Evolutionary conservation across 2,113 vertebrate species (phyloP).

Genomic region (Grammomys dolichurus): DNA sequence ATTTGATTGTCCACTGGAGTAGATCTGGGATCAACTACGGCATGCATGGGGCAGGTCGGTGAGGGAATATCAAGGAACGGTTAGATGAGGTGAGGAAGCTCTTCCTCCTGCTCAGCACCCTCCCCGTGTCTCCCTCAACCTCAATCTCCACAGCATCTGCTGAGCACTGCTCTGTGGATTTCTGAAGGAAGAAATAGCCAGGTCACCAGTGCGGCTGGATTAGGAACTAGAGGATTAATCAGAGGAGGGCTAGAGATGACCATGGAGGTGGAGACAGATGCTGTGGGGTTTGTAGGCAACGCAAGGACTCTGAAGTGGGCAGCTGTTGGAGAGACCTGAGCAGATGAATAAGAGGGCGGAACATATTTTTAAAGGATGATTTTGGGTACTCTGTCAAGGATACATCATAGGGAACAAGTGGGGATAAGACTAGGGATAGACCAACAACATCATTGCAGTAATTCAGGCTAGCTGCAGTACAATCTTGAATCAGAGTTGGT

Average conservation of each 20-base stretch:
- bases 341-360: neutral
- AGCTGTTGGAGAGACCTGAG: neutral
- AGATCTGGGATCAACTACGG: neutral
- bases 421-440: neutral
- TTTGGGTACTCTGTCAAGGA: neutral
- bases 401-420: neutral
- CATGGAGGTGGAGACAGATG: neutral
- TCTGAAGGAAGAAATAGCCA: neutral
- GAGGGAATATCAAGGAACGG: neutral
- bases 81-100: neutral
- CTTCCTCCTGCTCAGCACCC: neutral
- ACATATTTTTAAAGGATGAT: slow-evolving; percentile 24
- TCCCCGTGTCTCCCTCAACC: neutral
- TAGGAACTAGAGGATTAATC: neutral
- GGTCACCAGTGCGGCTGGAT: neutral
- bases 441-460: neutral
- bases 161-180: neutral
- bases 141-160: neutral
- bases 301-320: neutral
- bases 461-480: neutral
- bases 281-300: neutral
- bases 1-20: neutral
- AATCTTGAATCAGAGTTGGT: too few relatives aligned
- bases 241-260: neutral
- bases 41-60: neutral